phyloP scores from a whole-genome alignment of 2,888 invertebrate species.

The Pinctada fucata region DNA sequence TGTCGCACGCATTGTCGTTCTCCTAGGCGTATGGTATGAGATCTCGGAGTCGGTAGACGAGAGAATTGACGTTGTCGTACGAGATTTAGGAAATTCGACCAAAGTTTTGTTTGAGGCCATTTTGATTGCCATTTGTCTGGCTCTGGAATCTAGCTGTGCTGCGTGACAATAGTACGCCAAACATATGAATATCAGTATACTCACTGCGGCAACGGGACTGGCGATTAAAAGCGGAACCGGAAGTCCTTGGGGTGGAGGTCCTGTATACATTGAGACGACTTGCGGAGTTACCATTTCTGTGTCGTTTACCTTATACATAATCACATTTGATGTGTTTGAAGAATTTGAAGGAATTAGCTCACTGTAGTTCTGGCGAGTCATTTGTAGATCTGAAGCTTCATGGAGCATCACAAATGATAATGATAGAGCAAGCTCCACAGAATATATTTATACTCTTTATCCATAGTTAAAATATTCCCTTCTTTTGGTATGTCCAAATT shows the following conservation, averaged over 20 bases:
- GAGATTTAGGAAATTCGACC: slow-evolving; percentile 31
- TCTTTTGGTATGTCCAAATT: too few species aligned
- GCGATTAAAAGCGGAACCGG: slow-evolving; percentile 67
- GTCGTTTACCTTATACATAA: background rate
- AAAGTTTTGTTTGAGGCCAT: slow-evolving; percentile 56
- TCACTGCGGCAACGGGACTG: slow-evolving; percentile 66
- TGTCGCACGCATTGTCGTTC: slow-evolving; percentile 32
- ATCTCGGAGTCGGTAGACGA: slow-evolving; percentile 33
- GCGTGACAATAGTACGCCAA: slow-evolving; percentile 67
- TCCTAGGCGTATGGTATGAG: slow-evolving; percentile 32
- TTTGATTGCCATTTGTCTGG: slow-evolving; percentile 63
- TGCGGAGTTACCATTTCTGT: background rate
- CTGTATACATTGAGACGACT: slow-evolving; percentile 11
- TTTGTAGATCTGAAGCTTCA: too few species aligned
- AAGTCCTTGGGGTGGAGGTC: slow-evolving; percentile 48
- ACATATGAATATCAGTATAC: slow-evolving; percentile 67
- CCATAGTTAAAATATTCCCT: too few species aligned
- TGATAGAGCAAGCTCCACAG: too few species aligned
- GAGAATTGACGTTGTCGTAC: slow-evolving; percentile 36
- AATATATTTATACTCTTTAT: too few species aligned
- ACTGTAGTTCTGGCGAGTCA: background rate
- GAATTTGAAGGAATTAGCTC: background rate
- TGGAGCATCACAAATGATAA: too few species aligned
- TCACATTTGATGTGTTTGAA: background rate
- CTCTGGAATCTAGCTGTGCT: slow-evolving; percentile 63